Conservation (phyloP, 92 coral and sea anemone species). For the Actinostola sp. region DNA sequence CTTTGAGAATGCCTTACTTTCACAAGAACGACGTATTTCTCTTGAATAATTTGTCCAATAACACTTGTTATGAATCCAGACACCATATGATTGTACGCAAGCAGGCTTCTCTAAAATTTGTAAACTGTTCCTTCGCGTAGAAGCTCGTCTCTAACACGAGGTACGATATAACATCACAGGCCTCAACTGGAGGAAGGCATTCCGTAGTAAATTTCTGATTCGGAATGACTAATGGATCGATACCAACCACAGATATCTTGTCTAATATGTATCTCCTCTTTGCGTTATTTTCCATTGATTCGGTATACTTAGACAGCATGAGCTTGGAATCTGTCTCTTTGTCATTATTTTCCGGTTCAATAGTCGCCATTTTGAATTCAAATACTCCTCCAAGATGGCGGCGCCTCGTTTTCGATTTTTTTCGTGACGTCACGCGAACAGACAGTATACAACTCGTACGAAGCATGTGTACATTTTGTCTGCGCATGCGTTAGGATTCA, state of each 20-base stretch:
- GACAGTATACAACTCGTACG: too few species aligned
- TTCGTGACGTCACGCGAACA: slow-evolving; percentile 25
- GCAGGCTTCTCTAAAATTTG: slow-evolving; percentile 32
- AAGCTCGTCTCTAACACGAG: slow-evolving; percentile 51
- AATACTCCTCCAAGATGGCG: slow-evolving; percentile 47
- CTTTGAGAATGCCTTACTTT: slow-evolving; percentile 53
- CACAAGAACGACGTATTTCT: slow-evolving; percentile 53
- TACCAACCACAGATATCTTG: slow-evolving; percentile 40
- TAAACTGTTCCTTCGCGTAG: slow-evolving; percentile 29
- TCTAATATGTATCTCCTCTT: slow-evolving; percentile 23
- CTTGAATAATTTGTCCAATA: slow-evolving; percentile 40
- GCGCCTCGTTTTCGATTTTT: slow-evolving; percentile 15
- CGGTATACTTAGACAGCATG: slow-evolving; percentile 33
- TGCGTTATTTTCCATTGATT: slow-evolving; percentile 17
- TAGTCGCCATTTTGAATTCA: slow-evolving; percentile 21
- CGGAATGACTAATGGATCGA: slow-evolving; percentile 33
- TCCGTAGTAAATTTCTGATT: slow-evolving; percentile 26
- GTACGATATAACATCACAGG: slow-evolving; percentile 35
- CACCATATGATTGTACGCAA: slow-evolving; percentile 62
- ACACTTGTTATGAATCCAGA: slow-evolving; percentile 58
- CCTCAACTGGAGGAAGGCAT: slow-evolving; percentile 54
- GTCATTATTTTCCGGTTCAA: slow-evolving; percentile 13
- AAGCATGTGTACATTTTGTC: too few species aligned
- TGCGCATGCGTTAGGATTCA: too few species aligned
- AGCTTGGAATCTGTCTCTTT: slow-evolving; percentile 5